Conservation (phyloP, 2,797 vertebrate species). For the Decapterus maruadsi region DNA sequence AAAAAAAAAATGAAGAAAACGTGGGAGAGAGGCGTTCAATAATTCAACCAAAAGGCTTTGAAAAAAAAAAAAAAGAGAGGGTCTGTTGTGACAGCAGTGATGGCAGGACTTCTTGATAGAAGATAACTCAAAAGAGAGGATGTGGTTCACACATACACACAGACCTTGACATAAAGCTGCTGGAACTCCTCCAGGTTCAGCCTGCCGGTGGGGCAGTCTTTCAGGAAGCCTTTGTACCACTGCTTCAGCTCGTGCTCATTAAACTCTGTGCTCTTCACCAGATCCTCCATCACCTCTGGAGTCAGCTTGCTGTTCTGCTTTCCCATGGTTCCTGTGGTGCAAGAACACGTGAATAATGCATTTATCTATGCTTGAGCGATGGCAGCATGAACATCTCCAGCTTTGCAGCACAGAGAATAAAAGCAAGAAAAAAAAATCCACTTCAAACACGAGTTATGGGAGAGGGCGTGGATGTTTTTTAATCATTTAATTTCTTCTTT, state of each 20-base stretch:
- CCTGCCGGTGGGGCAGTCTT: slow-evolving; percentile 96
- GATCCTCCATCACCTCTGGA: slow-evolving; percentile 99
- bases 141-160: slow-evolving; percentile 37
- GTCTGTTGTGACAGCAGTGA: not conserved
- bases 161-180: slow-evolving; percentile 99
- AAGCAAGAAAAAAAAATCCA: not conserved
- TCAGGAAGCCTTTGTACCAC: slow-evolving; percentile 99
- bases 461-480: slow-evolving; percentile 23
- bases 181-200: slow-evolving; percentile 99
- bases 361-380: slow-evolving; percentile 47
- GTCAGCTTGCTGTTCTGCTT: slow-evolving; percentile 99
- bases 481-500: not conserved
- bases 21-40: slow-evolving; percentile 29
- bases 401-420: slow-evolving; percentile 3
- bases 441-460: slow-evolving; percentile 12
- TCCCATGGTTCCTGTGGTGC: slow-evolving; percentile 93
- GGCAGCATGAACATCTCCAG: slow-evolving; percentile 23
- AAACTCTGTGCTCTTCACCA: slow-evolving; percentile 99
- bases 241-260: slow-evolving; percentile 99
- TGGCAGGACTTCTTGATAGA: not conserved
- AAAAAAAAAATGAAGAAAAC: slow-evolving; percentile 22
- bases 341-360: slow-evolving; percentile 68
- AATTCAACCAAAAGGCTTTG: slow-evolving; percentile 27
- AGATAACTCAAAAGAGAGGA: not conserved
- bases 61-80: not conserved